Percentiles rank a stretch among this genome's conserved stretches.
These are phyloP conservation scores for Dione juno DNA, from an alignment of 2,888 invertebrate genomes.

Conservation along the genomic window DNA sequence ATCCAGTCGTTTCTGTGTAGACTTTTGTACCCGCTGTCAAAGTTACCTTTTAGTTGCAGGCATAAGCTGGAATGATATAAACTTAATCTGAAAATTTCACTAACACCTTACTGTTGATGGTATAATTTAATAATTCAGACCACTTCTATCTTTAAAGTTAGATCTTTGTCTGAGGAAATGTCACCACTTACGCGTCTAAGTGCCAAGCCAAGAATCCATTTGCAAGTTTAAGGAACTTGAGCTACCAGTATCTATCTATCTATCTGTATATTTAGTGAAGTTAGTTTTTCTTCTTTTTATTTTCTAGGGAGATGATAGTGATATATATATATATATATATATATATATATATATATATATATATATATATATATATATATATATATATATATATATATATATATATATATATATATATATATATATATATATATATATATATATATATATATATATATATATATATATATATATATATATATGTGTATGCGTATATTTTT, in stretches of 20 bases:
- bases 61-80: too few relatives aligned
- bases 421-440: not conserved
- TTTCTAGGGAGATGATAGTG: not conserved
- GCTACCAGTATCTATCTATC: too few relatives aligned
- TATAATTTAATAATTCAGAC: constrained; percentile 1
- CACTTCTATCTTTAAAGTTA: not conserved
- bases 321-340: not conserved
- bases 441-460: not conserved
- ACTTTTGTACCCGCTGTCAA: too few relatives aligned
- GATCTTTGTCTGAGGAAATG: constrained; percentile 7
- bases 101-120: not conserved
- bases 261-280: not conserved
- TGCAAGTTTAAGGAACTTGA: constrained; percentile 12
- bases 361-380: not conserved
- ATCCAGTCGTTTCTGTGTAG: too few relatives aligned
- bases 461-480: not conserved
- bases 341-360: not conserved
- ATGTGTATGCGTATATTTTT: too few relatives aligned
- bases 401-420: not conserved
- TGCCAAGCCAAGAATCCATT: constrained; percentile 24
- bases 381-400: not conserved
- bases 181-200: constrained; percentile 15
- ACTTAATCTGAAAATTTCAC: not conserved
- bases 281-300: not conserved
- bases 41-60: too few relatives aligned